Conservation (phyloP, 1,140 invertebrate genomes). For the Lepidostoma basale region DNA sequence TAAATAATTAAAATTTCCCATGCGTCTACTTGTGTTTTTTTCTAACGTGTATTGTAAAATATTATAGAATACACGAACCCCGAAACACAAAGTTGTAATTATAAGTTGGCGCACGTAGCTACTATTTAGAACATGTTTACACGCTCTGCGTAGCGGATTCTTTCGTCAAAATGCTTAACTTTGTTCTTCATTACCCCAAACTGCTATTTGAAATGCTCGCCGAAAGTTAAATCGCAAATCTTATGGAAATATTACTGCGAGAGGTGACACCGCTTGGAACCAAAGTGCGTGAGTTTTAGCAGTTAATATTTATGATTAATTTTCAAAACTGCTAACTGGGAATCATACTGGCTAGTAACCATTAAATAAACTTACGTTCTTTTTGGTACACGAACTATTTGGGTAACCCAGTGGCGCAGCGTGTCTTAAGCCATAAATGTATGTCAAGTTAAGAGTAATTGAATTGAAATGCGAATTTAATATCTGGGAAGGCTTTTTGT, state of each 20-base stretch:
- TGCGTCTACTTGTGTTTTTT: too few species aligned
- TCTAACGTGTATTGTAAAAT: too few species aligned
- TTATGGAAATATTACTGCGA: constrained; percentile 13
- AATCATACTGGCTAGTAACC: constrained; percentile 18
- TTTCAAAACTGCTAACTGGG: constrained; percentile 17
- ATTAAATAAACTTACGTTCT: constrained; percentile 22
- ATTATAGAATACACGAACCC: too few species aligned
- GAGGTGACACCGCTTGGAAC: constrained; percentile 37
- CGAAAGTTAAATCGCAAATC: constrained; percentile 34
- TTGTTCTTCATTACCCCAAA: constrained; percentile 21
- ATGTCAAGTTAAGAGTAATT: too few species aligned
- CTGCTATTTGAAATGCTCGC: constrained; percentile 24
- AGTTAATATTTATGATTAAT: constrained; percentile 34
- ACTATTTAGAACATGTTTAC: constrained; percentile 2
- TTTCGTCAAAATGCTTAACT: constrained; percentile 21
- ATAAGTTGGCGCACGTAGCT: neutral
- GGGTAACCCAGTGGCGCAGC: too few species aligned
- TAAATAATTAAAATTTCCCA: too few species aligned
- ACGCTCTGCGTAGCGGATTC: neutral
- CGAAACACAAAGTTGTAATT: neutral
- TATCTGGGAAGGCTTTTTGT: too few species aligned
- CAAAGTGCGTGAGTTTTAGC: constrained; percentile 28
- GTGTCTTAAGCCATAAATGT: too few species aligned
- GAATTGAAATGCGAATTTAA: too few species aligned
- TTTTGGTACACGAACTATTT: constrained; percentile 22